Evolutionary conservation across 2,888 invertebrate species (phyloP).

Genomic region (Drosophila demipolita): DNA sequence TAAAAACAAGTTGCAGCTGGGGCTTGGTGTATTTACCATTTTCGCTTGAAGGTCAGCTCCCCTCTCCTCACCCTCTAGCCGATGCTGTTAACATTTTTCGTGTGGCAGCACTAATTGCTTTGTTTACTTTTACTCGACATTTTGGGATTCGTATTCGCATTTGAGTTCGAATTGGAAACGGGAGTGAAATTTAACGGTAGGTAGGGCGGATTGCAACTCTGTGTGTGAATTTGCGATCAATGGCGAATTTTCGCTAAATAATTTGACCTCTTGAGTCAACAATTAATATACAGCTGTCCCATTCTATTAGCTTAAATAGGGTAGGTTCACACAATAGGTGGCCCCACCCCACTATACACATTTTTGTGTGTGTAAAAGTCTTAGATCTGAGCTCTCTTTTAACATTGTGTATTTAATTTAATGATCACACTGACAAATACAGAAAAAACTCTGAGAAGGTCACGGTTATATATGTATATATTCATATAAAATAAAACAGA

Average conservation of each 20-base stretch:
- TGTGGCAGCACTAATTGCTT: constrained; percentile 70
- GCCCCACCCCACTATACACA: not conserved
- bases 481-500: constrained; percentile 54
- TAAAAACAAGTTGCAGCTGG: constrained; percentile 69
- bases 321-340: constrained; percentile 32
- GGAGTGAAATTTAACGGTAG: constrained; percentile 71
- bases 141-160: constrained; percentile 37
- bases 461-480: constrained; percentile 65
- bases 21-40: constrained; percentile 66
- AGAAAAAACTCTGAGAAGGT: constrained; percentile 63
- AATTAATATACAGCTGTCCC: constrained; percentile 62
- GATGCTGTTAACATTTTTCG: constrained; percentile 41
- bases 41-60: constrained; percentile 55
- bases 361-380: constrained; percentile 14
- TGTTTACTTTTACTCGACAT: constrained; percentile 73
- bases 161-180: constrained; percentile 49
- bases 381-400: constrained; percentile 37
- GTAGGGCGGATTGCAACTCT: constrained; percentile 32
- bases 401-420: constrained; percentile 50
- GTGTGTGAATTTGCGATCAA: constrained; percentile 71
- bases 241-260: constrained; percentile 73
- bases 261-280: constrained; percentile 74
- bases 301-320: constrained; percentile 69
- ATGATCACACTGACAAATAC: constrained; percentile 54
- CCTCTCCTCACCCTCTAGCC: not conserved